Percentiles rank a stretch among this genome's conserved stretches.
Evolutionary conservation across 1,140 invertebrate genomes (phyloP).

Genomic region (Orchesella cincta): DNA sequence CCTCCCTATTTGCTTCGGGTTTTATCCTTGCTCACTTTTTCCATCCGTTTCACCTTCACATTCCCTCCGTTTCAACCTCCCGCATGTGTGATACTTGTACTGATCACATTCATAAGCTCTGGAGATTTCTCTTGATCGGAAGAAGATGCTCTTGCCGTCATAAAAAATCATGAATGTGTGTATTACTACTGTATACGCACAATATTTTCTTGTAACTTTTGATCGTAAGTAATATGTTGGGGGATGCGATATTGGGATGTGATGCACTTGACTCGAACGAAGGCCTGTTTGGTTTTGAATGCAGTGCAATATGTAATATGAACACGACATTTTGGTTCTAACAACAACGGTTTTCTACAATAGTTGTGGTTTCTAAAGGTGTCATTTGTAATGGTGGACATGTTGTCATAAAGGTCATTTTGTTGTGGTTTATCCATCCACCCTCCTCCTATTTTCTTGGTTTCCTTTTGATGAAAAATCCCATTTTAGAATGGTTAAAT

Average conservation of each 20-base stretch:
- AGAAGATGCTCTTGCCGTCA: constrained; percentile 13
- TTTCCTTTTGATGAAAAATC: too few relatives aligned
- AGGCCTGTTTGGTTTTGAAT: neutral
- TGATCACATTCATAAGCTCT: constrained; percentile 24
- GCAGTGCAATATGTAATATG: neutral
- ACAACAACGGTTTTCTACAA: neutral
- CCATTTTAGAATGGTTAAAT: too few relatives aligned
- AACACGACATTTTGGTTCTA: neutral
- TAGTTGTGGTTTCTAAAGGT: neutral
- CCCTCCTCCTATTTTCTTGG: too few relatives aligned
- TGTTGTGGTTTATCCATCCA: too few relatives aligned
- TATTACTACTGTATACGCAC: neutral
- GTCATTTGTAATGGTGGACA: neutral
- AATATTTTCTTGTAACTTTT: neutral
- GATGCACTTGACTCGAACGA: constrained; percentile 6
- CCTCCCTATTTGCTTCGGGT: neutral
- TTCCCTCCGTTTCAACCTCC: neutral
- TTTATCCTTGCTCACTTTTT: neutral
- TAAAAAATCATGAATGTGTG: constrained; percentile 4
- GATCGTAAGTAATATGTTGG: neutral
- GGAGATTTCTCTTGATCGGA: constrained; percentile 23
- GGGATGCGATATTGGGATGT: neutral
- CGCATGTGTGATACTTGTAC: constrained; percentile 6
- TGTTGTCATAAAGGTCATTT: neutral
- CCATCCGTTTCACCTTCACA: neutral